These are phyloP conservation scores for Agraylea sexmaculata DNA, from an alignment of 1,140 invertebrate species.

Conservation along the genomic window DNA sequence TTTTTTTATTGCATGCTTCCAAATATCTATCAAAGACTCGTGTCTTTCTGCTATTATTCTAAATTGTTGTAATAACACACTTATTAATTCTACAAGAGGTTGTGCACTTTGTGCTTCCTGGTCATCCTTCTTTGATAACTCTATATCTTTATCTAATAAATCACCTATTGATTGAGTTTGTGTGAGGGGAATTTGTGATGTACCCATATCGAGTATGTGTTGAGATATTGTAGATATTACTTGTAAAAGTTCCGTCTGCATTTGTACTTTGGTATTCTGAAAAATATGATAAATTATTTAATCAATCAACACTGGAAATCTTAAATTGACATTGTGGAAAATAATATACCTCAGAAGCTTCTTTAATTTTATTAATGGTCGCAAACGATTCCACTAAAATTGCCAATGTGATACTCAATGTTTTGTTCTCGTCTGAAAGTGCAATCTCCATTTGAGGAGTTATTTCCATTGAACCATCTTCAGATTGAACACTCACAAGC, in stretches of 20 bases:
- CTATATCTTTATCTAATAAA: conserved; percentile 14
- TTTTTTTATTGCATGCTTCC: conserved; percentile 44
- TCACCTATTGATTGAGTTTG: conserved; percentile 8
- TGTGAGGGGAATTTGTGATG: conserved; percentile 23
- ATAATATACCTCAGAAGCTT: conserved; percentile 60
- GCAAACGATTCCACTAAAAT: conserved; percentile 78
- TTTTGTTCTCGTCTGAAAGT: conserved; percentile 31
- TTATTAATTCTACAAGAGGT: conserved; percentile 43
- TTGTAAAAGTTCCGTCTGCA: conserved; percentile 65
- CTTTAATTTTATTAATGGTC: conserved; percentile 72
- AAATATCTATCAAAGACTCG: conserved; percentile 46
- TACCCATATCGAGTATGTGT: conserved; percentile 50
- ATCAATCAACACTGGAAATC: neutral
- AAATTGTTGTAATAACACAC: conserved; percentile 64
- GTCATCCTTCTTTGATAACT: conserved; percentile 21
- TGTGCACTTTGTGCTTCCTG: conserved; percentile 23
- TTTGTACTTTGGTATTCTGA: conserved; percentile 66
- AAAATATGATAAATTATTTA: conserved; percentile 17
- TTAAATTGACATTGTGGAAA: neutral
- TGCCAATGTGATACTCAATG: conserved; percentile 43
- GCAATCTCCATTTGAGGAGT: conserved; percentile 35
- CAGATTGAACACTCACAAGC: conserved; percentile 27
- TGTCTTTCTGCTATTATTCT: conserved; percentile 60
- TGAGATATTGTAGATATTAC: conserved; percentile 67
- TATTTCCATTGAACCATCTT: conserved; percentile 33